Conservation (phyloP, 2,888 invertebrate species). For the Spilosoma lubricipeda region DNA sequence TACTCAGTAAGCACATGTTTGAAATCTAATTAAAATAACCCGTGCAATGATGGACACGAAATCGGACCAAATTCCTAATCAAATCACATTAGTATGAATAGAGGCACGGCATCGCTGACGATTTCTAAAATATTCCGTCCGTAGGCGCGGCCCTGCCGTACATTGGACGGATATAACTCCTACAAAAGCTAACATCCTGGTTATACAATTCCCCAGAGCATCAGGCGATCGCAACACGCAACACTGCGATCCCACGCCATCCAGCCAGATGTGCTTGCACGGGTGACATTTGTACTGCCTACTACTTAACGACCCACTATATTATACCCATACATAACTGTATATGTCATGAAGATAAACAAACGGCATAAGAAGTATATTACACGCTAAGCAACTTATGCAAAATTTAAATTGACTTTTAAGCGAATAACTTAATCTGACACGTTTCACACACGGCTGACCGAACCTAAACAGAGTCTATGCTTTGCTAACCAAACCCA, state of each 20-base stretch:
- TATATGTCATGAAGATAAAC: not conserved
- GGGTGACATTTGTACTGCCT: not conserved
- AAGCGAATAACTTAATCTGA: not conserved
- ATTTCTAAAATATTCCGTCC: constrained; percentile 34
- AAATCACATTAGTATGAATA: constrained; percentile 7
- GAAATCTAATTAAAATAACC: not conserved
- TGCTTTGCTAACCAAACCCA: not conserved
- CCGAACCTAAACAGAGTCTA: not conserved
- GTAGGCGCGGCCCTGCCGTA: not conserved
- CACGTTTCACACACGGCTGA: not conserved
- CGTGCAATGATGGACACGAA: not conserved
- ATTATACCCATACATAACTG: not conserved
- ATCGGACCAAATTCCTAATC: constrained; percentile 5
- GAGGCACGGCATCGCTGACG: constrained; percentile 12
- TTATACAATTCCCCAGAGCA: constrained; percentile 12
- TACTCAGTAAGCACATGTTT: not conserved
- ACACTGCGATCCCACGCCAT: constrained; percentile 6
- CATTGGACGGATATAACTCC: constrained; percentile 10
- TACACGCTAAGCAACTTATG: not conserved
- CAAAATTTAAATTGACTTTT: not conserved
- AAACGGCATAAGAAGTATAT: not conserved
- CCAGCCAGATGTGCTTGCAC: constrained; percentile 7
- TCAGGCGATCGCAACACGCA: not conserved
- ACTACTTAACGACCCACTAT: not conserved
- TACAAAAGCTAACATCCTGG: constrained; percentile 13